phyloP scores from a whole-genome alignment of 1,140 invertebrate species.

The Diuraphis noxia region DNA sequence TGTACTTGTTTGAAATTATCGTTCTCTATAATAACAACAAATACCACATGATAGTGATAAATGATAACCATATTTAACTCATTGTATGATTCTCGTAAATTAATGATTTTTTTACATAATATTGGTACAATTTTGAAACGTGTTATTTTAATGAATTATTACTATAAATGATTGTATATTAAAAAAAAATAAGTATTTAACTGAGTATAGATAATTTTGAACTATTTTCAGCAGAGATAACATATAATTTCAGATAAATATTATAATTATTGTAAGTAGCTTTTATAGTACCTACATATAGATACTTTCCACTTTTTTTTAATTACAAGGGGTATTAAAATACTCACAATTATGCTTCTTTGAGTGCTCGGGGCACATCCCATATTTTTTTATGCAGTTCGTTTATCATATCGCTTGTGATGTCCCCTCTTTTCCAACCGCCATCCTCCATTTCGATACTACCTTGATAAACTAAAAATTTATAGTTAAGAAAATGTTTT shows the following conservation, averaged over 20 bases:
- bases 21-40: background rate
- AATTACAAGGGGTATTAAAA: background rate
- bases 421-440: constrained; percentile 35
- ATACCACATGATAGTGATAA: background rate
- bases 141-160: background rate
- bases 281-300: background rate
- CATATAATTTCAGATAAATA: background rate
- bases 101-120: background rate
- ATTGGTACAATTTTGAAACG: background rate
- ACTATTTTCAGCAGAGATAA: background rate
- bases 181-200: background rate
- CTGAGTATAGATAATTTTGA: background rate
- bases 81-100: background rate
- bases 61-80: background rate
- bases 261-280: background rate
- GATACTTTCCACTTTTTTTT: background rate
- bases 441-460: constrained; percentile 50
- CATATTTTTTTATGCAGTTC: constrained; percentile 36
- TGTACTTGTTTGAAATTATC: background rate
- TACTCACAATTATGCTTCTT: constrained; percentile 37
- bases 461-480: background rate
- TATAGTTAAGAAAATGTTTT: background rate
- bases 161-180: background rate
- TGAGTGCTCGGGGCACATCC: constrained; percentile 49
- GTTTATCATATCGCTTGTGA: constrained; percentile 45